Percentiles rank a stretch among this genome's conserved stretches.
phyloP scores from a whole-genome alignment of 1,140 invertebrate genomes.

The Ostrea denselamellosa region DNA sequence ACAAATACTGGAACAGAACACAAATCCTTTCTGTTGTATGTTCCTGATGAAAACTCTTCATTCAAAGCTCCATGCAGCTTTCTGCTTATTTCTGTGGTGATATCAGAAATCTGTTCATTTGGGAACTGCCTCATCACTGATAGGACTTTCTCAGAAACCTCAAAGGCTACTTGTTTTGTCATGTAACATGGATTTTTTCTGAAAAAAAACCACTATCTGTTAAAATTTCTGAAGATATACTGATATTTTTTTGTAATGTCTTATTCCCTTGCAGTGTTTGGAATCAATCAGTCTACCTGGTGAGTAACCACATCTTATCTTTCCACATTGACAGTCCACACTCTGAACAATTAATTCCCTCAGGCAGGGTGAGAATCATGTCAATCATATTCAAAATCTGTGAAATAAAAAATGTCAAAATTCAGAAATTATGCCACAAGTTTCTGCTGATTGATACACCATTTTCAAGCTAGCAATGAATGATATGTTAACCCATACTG shows the following conservation, averaged over 20 bases:
- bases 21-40: neutral
- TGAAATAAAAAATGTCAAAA: neutral
- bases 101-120: neutral
- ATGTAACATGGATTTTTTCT: constrained; percentile 51
- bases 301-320: constrained; percentile 55
- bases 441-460: too few relatives aligned
- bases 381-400: constrained; percentile 54
- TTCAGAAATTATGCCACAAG: too few relatives aligned
- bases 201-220: neutral
- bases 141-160: constrained; percentile 42
- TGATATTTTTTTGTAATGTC: too few relatives aligned
- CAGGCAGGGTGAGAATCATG: constrained; percentile 39
- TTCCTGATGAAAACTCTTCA: neutral
- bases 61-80: neutral
- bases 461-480: too few relatives aligned
- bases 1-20: constrained; percentile 19
- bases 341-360: constrained; percentile 21
- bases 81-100: neutral
- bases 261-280: too few relatives aligned
- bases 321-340: constrained; percentile 40
- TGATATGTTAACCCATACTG: too few relatives aligned
- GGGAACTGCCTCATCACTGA: neutral
- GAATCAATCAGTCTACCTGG: constrained; percentile 47
- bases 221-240: too few relatives aligned
- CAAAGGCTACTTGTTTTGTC: constrained; percentile 52